A percentile compares a stretch with the other conserved stretches of the same genome.
These are phyloP conservation scores for Hypsibius dujardini DNA, from an alignment of 1,140 invertebrate species.

Conservation along the genomic window DNA sequence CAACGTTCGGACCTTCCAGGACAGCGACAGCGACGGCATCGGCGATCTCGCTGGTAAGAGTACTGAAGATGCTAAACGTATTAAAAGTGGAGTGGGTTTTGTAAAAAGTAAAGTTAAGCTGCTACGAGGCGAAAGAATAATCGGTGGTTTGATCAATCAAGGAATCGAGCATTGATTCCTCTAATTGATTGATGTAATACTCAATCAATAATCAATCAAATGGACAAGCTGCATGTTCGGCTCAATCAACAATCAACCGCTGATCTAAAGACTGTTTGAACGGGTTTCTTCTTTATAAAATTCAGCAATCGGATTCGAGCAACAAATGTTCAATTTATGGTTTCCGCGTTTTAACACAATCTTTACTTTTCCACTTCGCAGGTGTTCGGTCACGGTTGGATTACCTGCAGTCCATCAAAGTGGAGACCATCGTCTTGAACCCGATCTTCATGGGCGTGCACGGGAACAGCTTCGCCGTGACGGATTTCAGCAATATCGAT, in stretches of 20 bases:
- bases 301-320: not conserved
- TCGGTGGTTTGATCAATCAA: no score
- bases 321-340: not conserved
- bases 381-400: no score
- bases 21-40: not conserved
- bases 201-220: not conserved
- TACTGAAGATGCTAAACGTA: not conserved
- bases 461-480: no score
- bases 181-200: no score
- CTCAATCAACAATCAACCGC: not conserved
- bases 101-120: not conserved
- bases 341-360: not conserved
- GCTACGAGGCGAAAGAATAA: no score
- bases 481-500: no score
- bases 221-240: not conserved
- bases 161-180: no score
- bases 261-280: not conserved
- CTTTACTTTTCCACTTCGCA: not conserved
- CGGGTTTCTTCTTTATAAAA: not conserved
- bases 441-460: no score
- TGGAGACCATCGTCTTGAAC: no score
- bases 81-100: not conserved
- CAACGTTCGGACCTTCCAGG: constrained; percentile 4
- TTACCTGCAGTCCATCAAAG: no score
- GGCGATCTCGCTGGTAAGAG: not conserved